Evolutionary conservation across 2,113 vertebrate genomes (phyloP), one percentile per base, ranked within the genome.

Genomic region (Epinephelus lanceolatus): DNA sequence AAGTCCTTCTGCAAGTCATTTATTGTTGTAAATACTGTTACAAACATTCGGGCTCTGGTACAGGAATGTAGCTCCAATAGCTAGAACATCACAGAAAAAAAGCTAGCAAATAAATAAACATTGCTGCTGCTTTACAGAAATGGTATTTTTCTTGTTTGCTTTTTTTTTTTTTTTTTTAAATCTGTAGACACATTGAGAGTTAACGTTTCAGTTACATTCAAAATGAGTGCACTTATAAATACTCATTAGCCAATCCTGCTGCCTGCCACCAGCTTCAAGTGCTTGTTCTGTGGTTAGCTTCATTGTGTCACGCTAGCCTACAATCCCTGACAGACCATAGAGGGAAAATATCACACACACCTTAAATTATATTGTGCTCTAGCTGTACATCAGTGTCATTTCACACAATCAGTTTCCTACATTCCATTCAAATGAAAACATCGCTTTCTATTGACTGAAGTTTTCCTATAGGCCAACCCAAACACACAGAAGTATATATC

Each of bases 21-120:
- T 97, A 97, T 97, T 97, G 95, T 95, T 94, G 95, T 95, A 96
- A 97, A 96, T 94, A 92, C 91, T 95, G 94, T 96, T 96, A 97
- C 96, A 97, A 96, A 97, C 95, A 95, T 96, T 89, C 96, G 96
- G 92, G 90, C 95, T 96, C 94, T 92, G 94, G 96, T 96, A 96
- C 96, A 95, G 95, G 93, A 95, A 96, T 94, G 92, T 91, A 95
- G 94, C 96, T 96, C 67, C 95, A 94, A 93, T 89, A 95, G 95
- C 94, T 94, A 95, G 93, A 95, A 95, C 95, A 96, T 96, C 96
- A 96, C 94, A 95, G 93, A 91, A 95, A 91, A 91, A 86, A 78
- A 96, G 93, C 93, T 94, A 92, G 91, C 93, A 94, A 93, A 90
- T 92, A 88, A 94, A 94, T 93, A 94, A 96, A 91, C 88, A 94